These are phyloP conservation scores for Rhamnusium bicolor DNA, from an alignment of 2,888 invertebrate species.

Conservation along the genomic window DNA sequence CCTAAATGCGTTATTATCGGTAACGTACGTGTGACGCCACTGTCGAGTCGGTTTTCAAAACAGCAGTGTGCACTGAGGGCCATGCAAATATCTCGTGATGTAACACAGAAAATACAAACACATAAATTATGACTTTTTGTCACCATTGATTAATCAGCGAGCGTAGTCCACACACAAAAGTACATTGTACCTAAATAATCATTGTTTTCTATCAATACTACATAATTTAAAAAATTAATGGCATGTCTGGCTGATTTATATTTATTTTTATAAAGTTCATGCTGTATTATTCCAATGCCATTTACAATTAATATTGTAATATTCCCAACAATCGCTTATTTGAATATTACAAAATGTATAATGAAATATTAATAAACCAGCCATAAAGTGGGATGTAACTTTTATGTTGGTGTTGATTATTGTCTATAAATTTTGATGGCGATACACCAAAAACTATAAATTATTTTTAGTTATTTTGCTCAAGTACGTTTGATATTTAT, in stretches of 20 bases:
- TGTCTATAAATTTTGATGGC: not conserved
- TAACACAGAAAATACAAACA: too few species aligned
- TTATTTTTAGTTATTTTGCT: not conserved
- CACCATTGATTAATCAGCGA: not conserved
- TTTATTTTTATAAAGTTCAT: not conserved
- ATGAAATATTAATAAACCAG: not conserved
- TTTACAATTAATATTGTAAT: not conserved
- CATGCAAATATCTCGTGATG: too few species aligned
- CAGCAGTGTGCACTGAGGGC: too few species aligned
- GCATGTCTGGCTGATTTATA: not conserved
- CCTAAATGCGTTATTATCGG: too few species aligned
- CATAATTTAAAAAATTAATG: not conserved
- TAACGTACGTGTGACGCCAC: too few species aligned
- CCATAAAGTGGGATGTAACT: not conserved
- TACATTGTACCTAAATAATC: not conserved
- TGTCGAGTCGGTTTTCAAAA: too few species aligned
- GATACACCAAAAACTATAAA: slow-evolving; percentile 11
- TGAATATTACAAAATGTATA: slow-evolving; percentile 15
- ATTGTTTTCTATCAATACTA: too few species aligned
- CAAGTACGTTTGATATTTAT: not conserved
- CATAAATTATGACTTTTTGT: not conserved
- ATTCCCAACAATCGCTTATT: slow-evolving; percentile 6
- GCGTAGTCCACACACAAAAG: not conserved
- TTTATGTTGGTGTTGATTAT: not conserved
- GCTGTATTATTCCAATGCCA: not conserved